phyloP scores from a whole-genome alignment of 2,797 vertebrate species.

The Champsocephalus esox region DNA sequence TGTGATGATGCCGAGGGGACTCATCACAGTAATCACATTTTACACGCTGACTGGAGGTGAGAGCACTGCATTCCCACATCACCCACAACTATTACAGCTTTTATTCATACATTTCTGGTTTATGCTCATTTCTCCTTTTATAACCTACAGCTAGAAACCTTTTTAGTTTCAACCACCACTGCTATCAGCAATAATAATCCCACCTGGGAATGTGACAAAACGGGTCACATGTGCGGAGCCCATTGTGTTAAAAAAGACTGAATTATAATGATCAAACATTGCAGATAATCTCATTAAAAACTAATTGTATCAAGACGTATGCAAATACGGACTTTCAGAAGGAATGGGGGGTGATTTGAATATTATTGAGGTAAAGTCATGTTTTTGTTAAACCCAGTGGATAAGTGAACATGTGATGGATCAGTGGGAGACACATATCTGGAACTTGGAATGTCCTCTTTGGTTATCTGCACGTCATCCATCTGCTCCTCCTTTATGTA shows the following conservation, averaged over 20 bases:
- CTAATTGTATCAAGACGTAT: neutral
- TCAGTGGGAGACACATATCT: too few relatives aligned
- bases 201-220: too few relatives aligned
- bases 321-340: neutral
- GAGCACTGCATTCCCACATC: constrained; percentile 63
- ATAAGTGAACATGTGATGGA: too few relatives aligned
- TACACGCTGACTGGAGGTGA: constrained; percentile 67
- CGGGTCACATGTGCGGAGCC: neutral
- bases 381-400: too few relatives aligned
- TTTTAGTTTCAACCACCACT: neutral
- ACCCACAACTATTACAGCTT: constrained; percentile 58
- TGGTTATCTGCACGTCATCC: neutral
- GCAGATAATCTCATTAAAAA: too few relatives aligned
- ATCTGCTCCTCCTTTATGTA: neutral
- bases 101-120: constrained; percentile 51
- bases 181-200: neutral
- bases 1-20: constrained; percentile 55
- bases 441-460: too few relatives aligned
- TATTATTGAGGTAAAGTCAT: neutral
- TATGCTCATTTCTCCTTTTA: constrained; percentile 40
- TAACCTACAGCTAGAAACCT: constrained; percentile 1
- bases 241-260: neutral
- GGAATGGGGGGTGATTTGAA: neutral
- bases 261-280: neutral
- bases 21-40: constrained; percentile 79